Percentiles rank a stretch among this genome's conserved stretches.
Evolutionary conservation across 2,797 vertebrate species (phyloP).

Genomic region (Schizopygopsis pylzovi): DNA sequence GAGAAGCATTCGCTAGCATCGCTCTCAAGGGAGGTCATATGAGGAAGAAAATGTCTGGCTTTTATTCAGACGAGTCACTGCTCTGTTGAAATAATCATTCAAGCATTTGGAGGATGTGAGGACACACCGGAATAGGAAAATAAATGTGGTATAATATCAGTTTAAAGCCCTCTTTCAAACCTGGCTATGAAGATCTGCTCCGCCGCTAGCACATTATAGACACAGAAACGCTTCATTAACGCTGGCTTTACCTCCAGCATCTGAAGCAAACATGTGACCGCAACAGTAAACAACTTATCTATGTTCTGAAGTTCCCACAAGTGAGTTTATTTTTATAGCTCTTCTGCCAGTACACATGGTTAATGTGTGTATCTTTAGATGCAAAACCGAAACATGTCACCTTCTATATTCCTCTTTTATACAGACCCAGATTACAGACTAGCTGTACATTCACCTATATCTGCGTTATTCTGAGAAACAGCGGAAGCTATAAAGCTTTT

Average conservation of each 20-base stretch:
- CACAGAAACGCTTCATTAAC: background rate
- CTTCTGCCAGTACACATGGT: background rate
- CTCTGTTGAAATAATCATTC: slow-evolving; percentile 7
- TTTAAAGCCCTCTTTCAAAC: background rate
- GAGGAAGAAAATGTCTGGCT: background rate
- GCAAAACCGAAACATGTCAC: too few species aligned
- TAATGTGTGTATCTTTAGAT: too few species aligned
- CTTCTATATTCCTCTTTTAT: too few species aligned
- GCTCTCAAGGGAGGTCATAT: background rate
- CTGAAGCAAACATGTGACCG: background rate
- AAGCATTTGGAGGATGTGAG: background rate
- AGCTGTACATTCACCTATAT: too few species aligned
- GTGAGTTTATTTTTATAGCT: background rate
- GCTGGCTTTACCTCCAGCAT: background rate
- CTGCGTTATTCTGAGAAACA: too few species aligned
- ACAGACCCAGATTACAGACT: too few species aligned
- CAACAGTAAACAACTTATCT: background rate
- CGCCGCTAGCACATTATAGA: background rate
- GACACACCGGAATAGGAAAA: background rate
- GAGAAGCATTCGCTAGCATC: background rate
- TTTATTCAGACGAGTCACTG: background rate
- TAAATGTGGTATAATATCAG: background rate
- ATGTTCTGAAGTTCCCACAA: too few species aligned
- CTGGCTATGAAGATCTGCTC: background rate
- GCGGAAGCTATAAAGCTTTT: too few species aligned